Evolutionary conservation across 2,113 vertebrate genomes (phyloP).

Genomic region (Chaetodon auriga): DNA sequence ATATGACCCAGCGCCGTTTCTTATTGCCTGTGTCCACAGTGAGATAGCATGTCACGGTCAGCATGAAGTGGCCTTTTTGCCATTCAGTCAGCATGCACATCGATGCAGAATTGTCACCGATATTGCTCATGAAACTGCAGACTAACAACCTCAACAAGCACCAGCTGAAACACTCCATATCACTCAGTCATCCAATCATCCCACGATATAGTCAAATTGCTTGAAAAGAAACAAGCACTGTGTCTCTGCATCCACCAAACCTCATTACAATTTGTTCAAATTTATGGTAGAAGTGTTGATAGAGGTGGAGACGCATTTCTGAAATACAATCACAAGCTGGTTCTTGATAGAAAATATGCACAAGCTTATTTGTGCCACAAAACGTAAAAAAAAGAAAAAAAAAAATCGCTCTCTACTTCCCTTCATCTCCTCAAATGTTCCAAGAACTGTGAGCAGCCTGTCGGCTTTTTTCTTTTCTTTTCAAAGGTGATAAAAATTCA

Average conservation of each 20-base stretch:
- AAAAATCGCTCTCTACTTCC: too few relatives aligned
- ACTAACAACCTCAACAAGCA: neutral
- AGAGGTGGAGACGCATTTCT: neutral
- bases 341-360: conserved; percentile 24
- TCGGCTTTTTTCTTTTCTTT: neutral
- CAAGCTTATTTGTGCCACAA: conserved; percentile 16
- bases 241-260: neutral
- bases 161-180: neutral
- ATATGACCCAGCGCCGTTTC: too few relatives aligned
- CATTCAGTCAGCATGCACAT: neutral
- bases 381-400: conserved; percentile 4
- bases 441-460: neutral
- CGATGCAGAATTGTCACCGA: too few relatives aligned
- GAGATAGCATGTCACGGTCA: neutral
- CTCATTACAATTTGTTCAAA: neutral
- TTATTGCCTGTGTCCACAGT: neutral
- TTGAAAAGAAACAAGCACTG: neutral
- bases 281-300: neutral
- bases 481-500: conserved; percentile 46
- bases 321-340: neutral
- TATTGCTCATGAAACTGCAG: neutral
- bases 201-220: neutral
- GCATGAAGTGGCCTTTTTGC: neutral
- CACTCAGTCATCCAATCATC: neutral
- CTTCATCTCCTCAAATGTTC: neutral